These are phyloP conservation scores for Nematolebias whitei DNA, from an alignment of 2,113 vertebrate genomes.

Conservation along the genomic window DNA sequence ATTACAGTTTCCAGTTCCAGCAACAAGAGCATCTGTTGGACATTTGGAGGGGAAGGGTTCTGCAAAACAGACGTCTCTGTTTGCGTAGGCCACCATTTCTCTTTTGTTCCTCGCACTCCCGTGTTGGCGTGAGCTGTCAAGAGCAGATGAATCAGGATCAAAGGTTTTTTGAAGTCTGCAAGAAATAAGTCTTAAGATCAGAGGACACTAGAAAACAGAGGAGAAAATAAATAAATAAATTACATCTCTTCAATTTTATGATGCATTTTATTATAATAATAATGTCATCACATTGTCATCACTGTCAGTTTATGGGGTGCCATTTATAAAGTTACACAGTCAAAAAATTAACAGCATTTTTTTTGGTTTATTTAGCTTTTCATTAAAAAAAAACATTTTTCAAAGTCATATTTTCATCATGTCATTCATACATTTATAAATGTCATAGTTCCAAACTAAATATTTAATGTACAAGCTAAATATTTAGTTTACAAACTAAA, in stretches of 20 bases:
- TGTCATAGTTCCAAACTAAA: no score
- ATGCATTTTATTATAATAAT: no score
- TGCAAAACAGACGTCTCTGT: slow-evolving; percentile 27
- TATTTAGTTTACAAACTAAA: no score
- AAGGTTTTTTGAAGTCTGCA: slow-evolving; percentile 4
- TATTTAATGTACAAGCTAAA: no score
- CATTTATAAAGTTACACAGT: no score
- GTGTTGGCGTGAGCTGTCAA: slow-evolving; percentile 19
- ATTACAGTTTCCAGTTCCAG: slow-evolving; percentile 7
- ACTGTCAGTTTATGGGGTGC: no score
- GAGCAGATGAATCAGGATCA: slow-evolving; percentile 29
- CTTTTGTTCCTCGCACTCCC: slow-evolving; percentile 2
- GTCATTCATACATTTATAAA: no score
- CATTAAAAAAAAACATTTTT: no score
- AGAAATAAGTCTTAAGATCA: slow-evolving; percentile 4
- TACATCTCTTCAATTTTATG: neutral
- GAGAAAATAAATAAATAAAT: neutral
- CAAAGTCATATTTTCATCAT: no score
- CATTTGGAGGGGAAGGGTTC: neutral
- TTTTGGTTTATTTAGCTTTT: no score
- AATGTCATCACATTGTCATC: no score
- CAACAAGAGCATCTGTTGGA: slow-evolving; percentile 19
- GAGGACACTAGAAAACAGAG: slow-evolving; percentile 13
- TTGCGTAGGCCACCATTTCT: slow-evolving; percentile 5
- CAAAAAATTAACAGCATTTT: no score